Evolutionary conservation across 2,797 vertebrate genomes (phyloP).

Genomic region (Microhierax caerulescens): DNA sequence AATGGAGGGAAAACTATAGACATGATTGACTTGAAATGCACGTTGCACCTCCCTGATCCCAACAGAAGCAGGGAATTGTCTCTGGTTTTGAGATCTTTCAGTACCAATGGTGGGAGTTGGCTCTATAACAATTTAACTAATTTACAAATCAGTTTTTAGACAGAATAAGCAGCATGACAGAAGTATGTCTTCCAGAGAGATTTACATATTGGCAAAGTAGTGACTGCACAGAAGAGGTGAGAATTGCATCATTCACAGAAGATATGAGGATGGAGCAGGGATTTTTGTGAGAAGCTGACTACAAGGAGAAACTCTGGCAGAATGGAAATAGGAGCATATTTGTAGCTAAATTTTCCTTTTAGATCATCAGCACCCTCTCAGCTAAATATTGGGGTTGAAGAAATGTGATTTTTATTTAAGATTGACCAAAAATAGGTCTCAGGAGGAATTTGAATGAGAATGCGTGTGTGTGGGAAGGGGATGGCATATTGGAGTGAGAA

Average conservation of each 20-base stretch:
- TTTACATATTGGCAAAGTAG: background rate
- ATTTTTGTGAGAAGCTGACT: background rate
- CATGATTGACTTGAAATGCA: background rate
- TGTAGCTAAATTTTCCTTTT: background rate
- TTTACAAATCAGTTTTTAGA: background rate
- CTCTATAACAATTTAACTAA: background rate
- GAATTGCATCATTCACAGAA: background rate
- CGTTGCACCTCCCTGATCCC: background rate
- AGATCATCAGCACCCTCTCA: background rate
- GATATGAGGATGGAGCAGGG: background rate
- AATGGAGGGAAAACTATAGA: background rate
- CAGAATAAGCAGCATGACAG: background rate
- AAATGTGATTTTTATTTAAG: constrained; percentile 1
- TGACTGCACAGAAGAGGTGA: background rate
- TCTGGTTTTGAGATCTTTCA: background rate
- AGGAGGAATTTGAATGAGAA: constrained; percentile 32
- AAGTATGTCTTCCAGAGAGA: background rate
- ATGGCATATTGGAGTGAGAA: constrained; percentile 29
- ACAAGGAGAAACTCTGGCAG: background rate
- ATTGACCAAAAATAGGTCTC: background rate
- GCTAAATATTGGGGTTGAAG: background rate
- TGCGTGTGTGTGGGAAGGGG: background rate
- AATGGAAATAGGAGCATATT: background rate
- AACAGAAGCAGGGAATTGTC: background rate
- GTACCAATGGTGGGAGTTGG: background rate